phyloP scores from a whole-genome alignment of 2,797 vertebrate species.

The Leptatherina wallacei region DNA sequence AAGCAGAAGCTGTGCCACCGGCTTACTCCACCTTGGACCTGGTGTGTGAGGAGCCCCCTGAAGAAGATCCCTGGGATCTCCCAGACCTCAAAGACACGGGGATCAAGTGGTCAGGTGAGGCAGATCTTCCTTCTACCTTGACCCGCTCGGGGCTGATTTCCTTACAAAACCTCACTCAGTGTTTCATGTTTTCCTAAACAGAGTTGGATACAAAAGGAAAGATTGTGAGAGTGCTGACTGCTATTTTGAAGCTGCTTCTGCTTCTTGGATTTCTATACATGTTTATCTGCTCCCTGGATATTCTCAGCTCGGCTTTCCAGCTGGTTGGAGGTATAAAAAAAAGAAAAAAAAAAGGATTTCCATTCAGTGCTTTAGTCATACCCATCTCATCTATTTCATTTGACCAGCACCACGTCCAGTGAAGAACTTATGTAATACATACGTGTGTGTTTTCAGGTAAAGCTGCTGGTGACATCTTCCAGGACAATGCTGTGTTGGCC shows the following conservation, averaged over 20 bases:
- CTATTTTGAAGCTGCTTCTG: constrained; percentile 79
- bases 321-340: constrained; percentile 90
- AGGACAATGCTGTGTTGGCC: constrained; percentile 89
- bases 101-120: constrained; percentile 93
- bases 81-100: constrained; percentile 87
- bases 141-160: too few relatives aligned
- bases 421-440: constrained; percentile 26
- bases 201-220: constrained; percentile 89
- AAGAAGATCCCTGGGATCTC: constrained; percentile 89
- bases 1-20: constrained; percentile 78
- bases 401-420: background rate
- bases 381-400: background rate
- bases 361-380: background rate
- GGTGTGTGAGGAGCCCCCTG: constrained; percentile 72
- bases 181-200: constrained; percentile 56
- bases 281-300: constrained; percentile 95
- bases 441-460: constrained; percentile 83
- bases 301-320: constrained; percentile 96
- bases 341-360: background rate
- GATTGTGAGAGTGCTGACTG: constrained; percentile 81
- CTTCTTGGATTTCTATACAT: constrained; percentile 92
- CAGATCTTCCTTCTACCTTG: background rate
- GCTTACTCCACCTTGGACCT: constrained; percentile 86
- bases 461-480: constrained; percentile 95
- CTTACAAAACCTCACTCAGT: constrained; percentile 17